Percentiles rank a stretch among this genome's conserved stretches.
Evolutionary conservation across 2,888 invertebrate species (phyloP).

Genomic region (Andrena flavipes): DNA sequence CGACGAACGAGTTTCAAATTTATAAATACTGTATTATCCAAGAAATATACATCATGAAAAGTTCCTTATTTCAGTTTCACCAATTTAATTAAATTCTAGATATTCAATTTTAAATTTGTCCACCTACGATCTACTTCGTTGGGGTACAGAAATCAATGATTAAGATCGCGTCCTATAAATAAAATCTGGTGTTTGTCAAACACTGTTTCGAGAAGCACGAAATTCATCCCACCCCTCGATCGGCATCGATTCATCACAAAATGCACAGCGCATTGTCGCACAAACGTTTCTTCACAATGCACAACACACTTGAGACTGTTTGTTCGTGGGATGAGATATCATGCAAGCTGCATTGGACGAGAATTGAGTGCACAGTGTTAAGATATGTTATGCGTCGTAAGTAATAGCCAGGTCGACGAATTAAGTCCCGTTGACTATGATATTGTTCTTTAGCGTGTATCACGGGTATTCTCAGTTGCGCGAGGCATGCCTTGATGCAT

Average conservation of each 20-base stretch:
- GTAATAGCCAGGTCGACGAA: slow-evolving; percentile 58
- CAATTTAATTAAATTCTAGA: no score
- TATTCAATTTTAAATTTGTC: no score
- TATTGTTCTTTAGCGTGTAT: slow-evolving; percentile 62
- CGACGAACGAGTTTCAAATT: no score
- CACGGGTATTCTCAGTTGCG: slow-evolving; percentile 53
- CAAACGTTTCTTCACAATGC: slow-evolving; percentile 63
- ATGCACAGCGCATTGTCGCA: slow-evolving; percentile 60
- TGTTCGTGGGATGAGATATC: slow-evolving; percentile 71
- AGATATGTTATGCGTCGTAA: slow-evolving; percentile 70
- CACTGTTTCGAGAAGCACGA: neutral
- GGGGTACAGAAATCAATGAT: no score
- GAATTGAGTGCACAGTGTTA: slow-evolving; percentile 67
- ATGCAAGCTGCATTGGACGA: slow-evolving; percentile 69
- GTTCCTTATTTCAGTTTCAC: no score
- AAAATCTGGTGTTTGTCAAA: neutral
- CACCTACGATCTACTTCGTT: no score
- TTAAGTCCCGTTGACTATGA: slow-evolving; percentile 45
- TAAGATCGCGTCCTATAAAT: neutral
- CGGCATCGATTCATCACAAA: slow-evolving; percentile 52
- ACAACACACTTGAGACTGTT: slow-evolving; percentile 67
- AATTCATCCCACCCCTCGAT: slow-evolving; percentile 11
- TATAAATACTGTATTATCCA: no score
- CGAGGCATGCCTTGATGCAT: slow-evolving; percentile 75
- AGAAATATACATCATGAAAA: no score